Evolutionary conservation across 2,888 invertebrate species (phyloP), one percentile per base, ranked within the genome.

Genomic region (Steinernema scapterisci): DNA sequence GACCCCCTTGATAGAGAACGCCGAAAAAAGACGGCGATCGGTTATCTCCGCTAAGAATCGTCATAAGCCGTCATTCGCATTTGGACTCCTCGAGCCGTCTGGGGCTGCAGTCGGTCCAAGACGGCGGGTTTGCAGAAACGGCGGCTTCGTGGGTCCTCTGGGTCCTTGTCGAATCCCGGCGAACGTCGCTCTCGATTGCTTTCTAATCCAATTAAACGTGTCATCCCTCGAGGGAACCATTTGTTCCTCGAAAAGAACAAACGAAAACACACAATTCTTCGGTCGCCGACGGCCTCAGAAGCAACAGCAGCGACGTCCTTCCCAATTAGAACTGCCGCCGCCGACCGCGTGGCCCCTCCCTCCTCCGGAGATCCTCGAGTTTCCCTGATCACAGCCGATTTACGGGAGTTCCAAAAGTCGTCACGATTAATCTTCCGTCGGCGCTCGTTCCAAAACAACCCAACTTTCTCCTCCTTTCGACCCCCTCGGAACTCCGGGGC

Each of bases 191-290:
- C 27, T 27, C 27, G 63, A 63, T 25, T 3, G 63, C 63, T 27
- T 63, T 31, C 63, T 63, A 63, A 63, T 63, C 63, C 63, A 63
- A 63, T 63, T 63, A 63, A 31, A 63, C 63, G 63, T 63, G 63
- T 63, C 63, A 63, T 27, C 27, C 63, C 63, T 25, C 16, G 16
- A 21, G 63, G 63, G 63, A 27, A 21, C 63, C 63, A 63, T 63
- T 63, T 63, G 63, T 63, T 63, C 31, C 19, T 31, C 63, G 31
- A 27, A 25, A 63, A 31, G 63, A 63, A 63, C 63, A 63, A 9
- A 27, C 63, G 63, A 63, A 63, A 63, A 63, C 63, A 63, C 63
- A 63, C 63, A 48, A 63, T 63, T 63, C 52, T 11, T 48, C 52
- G 52, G 23, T 21, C 1, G 52, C 52, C 52, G 52, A 23, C 19